phyloP scores from a whole-genome alignment of 2,888 invertebrate genomes.

The Mythimna loreyi region DNA sequence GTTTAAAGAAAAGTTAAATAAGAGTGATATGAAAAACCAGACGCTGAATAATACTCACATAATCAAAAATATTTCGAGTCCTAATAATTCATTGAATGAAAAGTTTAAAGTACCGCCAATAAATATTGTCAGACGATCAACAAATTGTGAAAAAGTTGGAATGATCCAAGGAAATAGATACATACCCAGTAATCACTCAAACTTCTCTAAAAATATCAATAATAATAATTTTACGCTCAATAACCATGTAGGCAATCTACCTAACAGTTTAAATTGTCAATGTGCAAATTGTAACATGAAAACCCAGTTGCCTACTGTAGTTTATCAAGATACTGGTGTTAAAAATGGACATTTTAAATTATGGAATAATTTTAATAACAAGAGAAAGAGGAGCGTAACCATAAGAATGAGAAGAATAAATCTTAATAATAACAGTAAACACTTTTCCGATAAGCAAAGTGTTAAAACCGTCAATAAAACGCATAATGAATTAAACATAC shows the following conservation, averaged over 20 bases:
- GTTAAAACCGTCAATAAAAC: not conserved
- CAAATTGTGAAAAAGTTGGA: not conserved
- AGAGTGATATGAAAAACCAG: constrained; percentile 1
- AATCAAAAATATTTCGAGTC: not conserved
- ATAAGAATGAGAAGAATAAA: constrained; percentile 7
- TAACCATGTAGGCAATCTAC: not conserved
- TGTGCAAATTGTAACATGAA: not conserved
- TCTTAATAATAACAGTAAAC: not conserved
- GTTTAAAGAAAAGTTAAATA: constrained; percentile 22
- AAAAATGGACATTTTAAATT: constrained; percentile 2
- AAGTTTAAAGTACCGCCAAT: not conserved
- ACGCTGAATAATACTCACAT: not conserved
- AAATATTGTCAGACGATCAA: not conserved
- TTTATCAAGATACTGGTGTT: constrained; percentile 33
- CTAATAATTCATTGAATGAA: constrained; percentile 1
- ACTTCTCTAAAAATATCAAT: not conserved
- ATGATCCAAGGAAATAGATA: not conserved
- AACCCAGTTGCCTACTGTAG: constrained; percentile 16
- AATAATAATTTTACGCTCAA: not conserved
- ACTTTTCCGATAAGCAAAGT: not conserved
- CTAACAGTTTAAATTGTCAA: not conserved
- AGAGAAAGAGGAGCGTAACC: constrained; percentile 12
- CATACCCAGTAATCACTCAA: not conserved
- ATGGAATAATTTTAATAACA: constrained; percentile 3
- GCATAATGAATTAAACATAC: not conserved